Conservation (phyloP, 1,140 invertebrate species). For the Chelonus insularis region DNA sequence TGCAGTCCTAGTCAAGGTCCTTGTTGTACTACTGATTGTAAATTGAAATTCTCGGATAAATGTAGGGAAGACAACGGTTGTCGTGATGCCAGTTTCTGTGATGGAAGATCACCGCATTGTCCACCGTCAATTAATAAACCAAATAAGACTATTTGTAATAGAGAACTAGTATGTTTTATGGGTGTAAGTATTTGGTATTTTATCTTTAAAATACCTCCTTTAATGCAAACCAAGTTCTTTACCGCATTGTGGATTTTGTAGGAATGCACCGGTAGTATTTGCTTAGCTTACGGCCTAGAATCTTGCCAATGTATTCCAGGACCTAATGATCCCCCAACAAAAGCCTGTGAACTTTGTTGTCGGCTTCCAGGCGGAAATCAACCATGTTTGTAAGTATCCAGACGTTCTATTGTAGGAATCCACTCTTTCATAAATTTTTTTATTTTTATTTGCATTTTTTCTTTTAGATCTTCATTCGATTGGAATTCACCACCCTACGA, state of each 20-base stretch:
- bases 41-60: conserved; percentile 81
- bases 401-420: neutral
- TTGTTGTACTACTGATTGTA: conserved; percentile 89
- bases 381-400: conserved; percentile 64
- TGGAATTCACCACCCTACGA: conserved; percentile 88
- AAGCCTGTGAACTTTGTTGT: conserved; percentile 89
- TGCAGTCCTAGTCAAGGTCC: conserved; percentile 91
- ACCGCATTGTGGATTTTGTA: no score
- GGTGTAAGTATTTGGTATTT: conserved; percentile 71
- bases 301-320: conserved; percentile 91
- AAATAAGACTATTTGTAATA: conserved; percentile 92
- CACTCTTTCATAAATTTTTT: neutral
- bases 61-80: conserved; percentile 95
- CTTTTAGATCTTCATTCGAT: conserved; percentile 78
- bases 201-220: no score
- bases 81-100: conserved; percentile 85
- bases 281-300: conserved; percentile 89
- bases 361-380: conserved; percentile 82
- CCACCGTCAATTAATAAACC: conserved; percentile 90
- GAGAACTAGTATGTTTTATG: conserved; percentile 93
- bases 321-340: conserved; percentile 75
- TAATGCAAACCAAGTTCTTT: no score
- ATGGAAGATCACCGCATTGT: conserved; percentile 81
- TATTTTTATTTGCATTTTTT: conserved; percentile 1
- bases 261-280: conserved; percentile 93